Evolutionary conservation across 92 coral and sea anemone species (phyloP).

Genomic region (Epizoanthus fatuus): DNA sequence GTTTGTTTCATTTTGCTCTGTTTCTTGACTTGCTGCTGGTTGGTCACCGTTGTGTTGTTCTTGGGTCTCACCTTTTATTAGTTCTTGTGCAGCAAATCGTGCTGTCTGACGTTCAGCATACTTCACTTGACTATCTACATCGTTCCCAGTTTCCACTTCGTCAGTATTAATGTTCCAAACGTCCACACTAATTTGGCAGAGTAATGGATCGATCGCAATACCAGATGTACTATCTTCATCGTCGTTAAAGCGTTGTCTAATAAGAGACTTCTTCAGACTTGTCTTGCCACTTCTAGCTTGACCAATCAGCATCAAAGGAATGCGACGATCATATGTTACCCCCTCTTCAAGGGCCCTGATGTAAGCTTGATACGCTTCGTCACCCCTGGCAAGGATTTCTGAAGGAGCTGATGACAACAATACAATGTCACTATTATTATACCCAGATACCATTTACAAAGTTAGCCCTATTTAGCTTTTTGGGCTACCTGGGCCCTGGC

Average conservation of each 20-base stretch:
- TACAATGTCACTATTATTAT: too few species aligned
- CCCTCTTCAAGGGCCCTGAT: not conserved
- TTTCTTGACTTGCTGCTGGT: too few species aligned
- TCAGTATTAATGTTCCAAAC: not conserved
- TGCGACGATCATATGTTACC: not conserved
- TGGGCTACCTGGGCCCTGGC: too few species aligned
- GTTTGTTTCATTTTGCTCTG: too few species aligned
- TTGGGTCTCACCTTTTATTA: not conserved
- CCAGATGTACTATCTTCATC: not conserved
- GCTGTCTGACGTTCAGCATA: slow-evolving; percentile 1
- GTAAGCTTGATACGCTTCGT: not conserved
- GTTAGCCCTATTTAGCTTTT: too few species aligned
- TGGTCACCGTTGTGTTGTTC: too few species aligned
- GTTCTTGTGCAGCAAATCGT: slow-evolving; percentile 4
- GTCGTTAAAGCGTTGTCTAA: not conserved
- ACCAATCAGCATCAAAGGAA: slow-evolving; percentile 18
- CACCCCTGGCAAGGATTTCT: slow-evolving; percentile 1
- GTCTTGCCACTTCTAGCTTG: not conserved
- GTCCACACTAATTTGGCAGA: not conserved
- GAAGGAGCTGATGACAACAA: not conserved
- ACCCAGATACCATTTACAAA: too few species aligned
- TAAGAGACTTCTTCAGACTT: not conserved
- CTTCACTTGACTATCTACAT: slow-evolving; percentile 1
- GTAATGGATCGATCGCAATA: not conserved
- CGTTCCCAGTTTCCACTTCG: not conserved